Conservation (phyloP, 2,113 vertebrate genomes). For the Ophthalmolycus amberensis region DNA sequence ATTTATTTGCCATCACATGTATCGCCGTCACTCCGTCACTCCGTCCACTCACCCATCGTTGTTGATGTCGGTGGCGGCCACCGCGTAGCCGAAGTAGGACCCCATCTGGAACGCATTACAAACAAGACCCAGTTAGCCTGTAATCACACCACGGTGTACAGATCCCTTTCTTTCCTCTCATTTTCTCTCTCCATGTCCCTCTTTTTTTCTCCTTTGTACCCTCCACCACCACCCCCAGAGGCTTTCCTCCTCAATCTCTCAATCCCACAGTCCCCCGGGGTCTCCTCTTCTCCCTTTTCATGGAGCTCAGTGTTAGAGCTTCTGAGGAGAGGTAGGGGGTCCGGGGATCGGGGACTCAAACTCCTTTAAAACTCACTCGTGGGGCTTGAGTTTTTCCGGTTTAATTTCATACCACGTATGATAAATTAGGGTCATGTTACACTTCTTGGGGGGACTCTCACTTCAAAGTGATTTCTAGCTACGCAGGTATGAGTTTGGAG, state of each 20-base stretch:
- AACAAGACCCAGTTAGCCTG: constrained; percentile 63
- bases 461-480: constrained; percentile 42
- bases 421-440: constrained; percentile 55
- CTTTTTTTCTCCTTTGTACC: constrained; percentile 38
- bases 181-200: constrained; percentile 33
- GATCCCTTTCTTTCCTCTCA: constrained; percentile 58
- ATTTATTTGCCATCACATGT: constrained; percentile 30
- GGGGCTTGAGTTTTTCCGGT: constrained; percentile 43
- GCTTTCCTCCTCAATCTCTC: constrained; percentile 58
- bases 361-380: constrained; percentile 39
- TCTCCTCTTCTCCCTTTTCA: constrained; percentile 53
- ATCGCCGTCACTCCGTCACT: constrained; percentile 4
- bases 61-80: constrained; percentile 90
- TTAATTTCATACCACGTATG: constrained; percentile 52
- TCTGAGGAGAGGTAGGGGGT: constrained; percentile 38
- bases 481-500: constrained; percentile 12
- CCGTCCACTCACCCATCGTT: constrained; percentile 88
- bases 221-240: constrained; percentile 29
- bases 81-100: constrained; percentile 91
- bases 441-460: constrained; percentile 10
- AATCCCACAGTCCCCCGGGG: constrained; percentile 57
- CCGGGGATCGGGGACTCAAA: neutral
- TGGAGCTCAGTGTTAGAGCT: constrained; percentile 51
- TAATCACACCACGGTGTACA: constrained; percentile 57
- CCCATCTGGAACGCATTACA: constrained; percentile 89